Conservation (phyloP, 2,888 invertebrate species). For the Plemyria rubiginata region DNA sequence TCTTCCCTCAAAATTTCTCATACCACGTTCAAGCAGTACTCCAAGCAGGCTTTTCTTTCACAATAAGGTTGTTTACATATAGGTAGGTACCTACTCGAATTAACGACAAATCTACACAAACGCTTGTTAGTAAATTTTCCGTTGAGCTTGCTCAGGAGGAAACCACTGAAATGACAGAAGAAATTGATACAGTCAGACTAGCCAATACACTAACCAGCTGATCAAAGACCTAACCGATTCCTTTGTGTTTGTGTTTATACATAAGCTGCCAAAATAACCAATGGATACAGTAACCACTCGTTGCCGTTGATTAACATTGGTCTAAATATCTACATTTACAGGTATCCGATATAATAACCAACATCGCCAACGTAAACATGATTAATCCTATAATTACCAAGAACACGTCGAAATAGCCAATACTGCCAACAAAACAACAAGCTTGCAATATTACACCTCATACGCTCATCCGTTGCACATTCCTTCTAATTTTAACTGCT, state of each 20-base stretch:
- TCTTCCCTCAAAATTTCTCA: too few species aligned
- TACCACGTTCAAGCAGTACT: too few species aligned
- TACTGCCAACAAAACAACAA: slow-evolving; percentile 40
- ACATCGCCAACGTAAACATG: slow-evolving; percentile 5
- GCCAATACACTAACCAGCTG: slow-evolving; percentile 3
- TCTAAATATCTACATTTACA: background rate
- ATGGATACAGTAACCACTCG: slow-evolving; percentile 3
- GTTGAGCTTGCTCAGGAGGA: background rate
- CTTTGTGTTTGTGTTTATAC: slow-evolving; percentile 4
- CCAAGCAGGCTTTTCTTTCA: too few species aligned
- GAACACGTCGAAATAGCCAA: slow-evolving; percentile 30
- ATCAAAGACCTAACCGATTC: slow-evolving; percentile 3
- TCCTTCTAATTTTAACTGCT: slow-evolving; percentile 60
- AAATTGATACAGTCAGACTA: background rate
- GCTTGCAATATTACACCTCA: slow-evolving; percentile 66
- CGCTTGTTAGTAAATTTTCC: background rate
- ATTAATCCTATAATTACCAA: slow-evolving; percentile 16
- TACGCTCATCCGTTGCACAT: slow-evolving; percentile 61
- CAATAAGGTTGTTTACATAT: too few species aligned
- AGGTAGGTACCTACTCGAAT: too few species aligned
- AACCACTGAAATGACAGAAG: background rate
- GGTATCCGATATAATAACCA: background rate
- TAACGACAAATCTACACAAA: too few species aligned
- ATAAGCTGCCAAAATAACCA: background rate
- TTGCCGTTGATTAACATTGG: background rate